phyloP scores from a whole-genome alignment of 2,797 vertebrate species.

The Fundulus diaphanus region DNA sequence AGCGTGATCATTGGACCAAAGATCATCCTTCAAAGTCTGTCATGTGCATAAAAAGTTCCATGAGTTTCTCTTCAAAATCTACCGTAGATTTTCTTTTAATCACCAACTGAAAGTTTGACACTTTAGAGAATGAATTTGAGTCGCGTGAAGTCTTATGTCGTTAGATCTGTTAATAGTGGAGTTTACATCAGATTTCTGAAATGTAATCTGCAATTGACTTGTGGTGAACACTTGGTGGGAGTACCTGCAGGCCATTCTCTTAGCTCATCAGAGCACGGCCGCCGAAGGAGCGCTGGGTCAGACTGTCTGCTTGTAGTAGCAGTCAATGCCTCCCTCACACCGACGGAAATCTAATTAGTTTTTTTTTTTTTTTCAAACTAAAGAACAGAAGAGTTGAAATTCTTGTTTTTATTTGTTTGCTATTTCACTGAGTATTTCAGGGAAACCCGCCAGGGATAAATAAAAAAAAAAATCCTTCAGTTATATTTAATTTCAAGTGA shows the following conservation, averaged over 20 bases:
- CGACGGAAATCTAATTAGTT: slow-evolving; percentile 38
- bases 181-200: slow-evolving; percentile 31
- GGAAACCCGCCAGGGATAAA: slow-evolving; percentile 24
- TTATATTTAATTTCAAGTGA: too few relatives aligned
- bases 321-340: slow-evolving; percentile 50
- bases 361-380: slow-evolving; percentile 14
- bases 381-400: background rate
- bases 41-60: too few relatives aligned
- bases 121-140: background rate
- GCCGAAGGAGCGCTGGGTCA: slow-evolving; percentile 62
- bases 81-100: too few relatives aligned
- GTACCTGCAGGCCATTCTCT: slow-evolving; percentile 63
- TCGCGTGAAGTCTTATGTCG: background rate
- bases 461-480: too few relatives aligned
- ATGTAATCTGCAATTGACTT: slow-evolving; percentile 35
- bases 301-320: slow-evolving; percentile 49
- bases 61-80: too few relatives aligned
- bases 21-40: background rate
- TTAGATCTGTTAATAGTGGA: slow-evolving; percentile 30
- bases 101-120: too few relatives aligned
- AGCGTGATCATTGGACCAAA: background rate
- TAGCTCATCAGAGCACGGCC: slow-evolving; percentile 65
- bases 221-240: slow-evolving; percentile 53
- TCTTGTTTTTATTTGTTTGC: background rate
- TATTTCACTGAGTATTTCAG: slow-evolving; percentile 24